phyloP scores from a whole-genome alignment of 2,797 vertebrate species.

The Zalophus californianus region DNA sequence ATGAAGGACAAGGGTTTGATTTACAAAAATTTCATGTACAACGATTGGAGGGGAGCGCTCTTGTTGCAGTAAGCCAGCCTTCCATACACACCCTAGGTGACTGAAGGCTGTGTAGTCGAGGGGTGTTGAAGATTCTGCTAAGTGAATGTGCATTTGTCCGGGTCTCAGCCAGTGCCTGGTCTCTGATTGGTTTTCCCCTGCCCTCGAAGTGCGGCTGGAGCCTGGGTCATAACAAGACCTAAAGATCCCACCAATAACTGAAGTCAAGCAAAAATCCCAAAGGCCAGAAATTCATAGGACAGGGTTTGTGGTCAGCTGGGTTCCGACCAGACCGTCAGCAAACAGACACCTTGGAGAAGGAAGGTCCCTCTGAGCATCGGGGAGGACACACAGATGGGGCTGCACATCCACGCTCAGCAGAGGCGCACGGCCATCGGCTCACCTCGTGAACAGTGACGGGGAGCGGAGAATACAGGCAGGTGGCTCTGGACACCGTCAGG shows the following conservation, averaged over 20 bases:
- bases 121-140: background rate
- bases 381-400: background rate
- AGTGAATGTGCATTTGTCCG: background rate
- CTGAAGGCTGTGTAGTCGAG: background rate
- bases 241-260: constrained; percentile 48
- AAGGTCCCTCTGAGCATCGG: background rate
- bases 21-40: constrained; percentile 74
- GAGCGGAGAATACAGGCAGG: background rate
- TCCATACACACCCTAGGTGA: background rate
- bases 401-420: background rate
- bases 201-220: background rate
- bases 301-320: background rate
- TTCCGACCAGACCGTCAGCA: background rate
- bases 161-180: constrained; percentile 6
- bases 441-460: background rate
- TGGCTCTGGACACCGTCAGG: background rate
- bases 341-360: background rate
- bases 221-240: background rate
- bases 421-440: background rate
- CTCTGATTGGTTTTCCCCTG: background rate
- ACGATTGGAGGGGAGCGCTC: background rate
- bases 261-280: constrained; percentile 62
- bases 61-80: constrained; percentile 3
- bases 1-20: constrained; percentile 56
- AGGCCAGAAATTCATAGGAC: constrained; percentile 30